phyloP scores from a whole-genome alignment of 1,140 invertebrate genomes.

The Charaxes varanes region DNA sequence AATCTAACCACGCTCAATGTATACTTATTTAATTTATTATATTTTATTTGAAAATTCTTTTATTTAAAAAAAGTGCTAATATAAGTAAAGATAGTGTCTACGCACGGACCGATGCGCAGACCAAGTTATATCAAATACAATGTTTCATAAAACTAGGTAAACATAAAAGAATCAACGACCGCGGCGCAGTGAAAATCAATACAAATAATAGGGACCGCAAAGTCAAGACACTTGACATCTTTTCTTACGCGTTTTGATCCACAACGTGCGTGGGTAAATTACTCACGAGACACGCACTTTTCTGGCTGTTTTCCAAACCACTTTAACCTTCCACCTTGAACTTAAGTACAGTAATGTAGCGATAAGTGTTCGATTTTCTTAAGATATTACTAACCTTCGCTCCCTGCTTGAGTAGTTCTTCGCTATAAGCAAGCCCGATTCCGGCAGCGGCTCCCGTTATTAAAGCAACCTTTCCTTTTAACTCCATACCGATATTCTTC shows the following conservation, averaged over 20 bases:
- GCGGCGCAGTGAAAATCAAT: conserved; percentile 58
- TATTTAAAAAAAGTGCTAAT: neutral
- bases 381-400: conserved; percentile 76
- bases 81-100: too few relatives aligned
- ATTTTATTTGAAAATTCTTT: too few relatives aligned
- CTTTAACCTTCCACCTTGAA: conserved; percentile 50
- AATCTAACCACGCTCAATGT: too few relatives aligned
- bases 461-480: conserved; percentile 82
- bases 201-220: conserved; percentile 34
- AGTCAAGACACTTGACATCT: conserved; percentile 20
- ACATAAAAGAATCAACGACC: conserved; percentile 28
- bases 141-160: conserved; percentile 18
- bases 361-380: conserved; percentile 17
- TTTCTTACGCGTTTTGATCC: conserved; percentile 7
- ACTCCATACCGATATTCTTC: conserved; percentile 73
- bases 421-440: conserved; percentile 80
- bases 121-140: conserved; percentile 8
- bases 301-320: conserved; percentile 24
- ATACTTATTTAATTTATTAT: too few relatives aligned
- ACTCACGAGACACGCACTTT: conserved; percentile 9
- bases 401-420: conserved; percentile 81
- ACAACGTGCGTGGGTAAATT: neutral
- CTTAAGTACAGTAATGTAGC: conserved; percentile 27
- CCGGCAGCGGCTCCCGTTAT: conserved; percentile 84
- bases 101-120: conserved; percentile 3